Evolutionary conservation across 2,888 invertebrate species (phyloP).

Genomic region (Serripes groenlandicus): DNA sequence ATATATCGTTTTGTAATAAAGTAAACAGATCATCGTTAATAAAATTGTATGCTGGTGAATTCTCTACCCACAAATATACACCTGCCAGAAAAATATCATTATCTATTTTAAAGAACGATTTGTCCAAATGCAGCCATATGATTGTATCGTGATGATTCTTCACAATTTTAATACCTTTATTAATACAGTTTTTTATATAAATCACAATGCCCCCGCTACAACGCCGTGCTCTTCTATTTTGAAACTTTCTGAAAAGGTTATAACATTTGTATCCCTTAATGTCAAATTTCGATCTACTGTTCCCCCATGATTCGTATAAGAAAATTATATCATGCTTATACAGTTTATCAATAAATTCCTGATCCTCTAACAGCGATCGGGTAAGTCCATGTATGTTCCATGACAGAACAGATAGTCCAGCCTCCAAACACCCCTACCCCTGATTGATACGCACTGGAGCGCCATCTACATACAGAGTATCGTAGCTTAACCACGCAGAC

Average conservation of each 20-base stretch:
- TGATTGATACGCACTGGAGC: background rate
- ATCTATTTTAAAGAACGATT: background rate
- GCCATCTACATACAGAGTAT: too few species aligned
- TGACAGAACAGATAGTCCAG: too few species aligned
- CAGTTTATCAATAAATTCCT: too few species aligned
- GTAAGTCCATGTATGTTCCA: too few species aligned
- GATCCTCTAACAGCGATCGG: too few species aligned
- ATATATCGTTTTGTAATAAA: too few species aligned
- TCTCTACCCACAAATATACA: too few species aligned
- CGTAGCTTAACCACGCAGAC: background rate
- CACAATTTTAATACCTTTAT: background rate
- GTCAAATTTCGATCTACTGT: background rate
- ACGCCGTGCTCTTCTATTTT: background rate
- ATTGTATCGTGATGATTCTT: background rate
- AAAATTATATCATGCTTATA: constrained; percentile 16
- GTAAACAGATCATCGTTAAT: too few species aligned
- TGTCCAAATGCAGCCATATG: background rate
- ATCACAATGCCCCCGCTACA: background rate
- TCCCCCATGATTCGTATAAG: background rate
- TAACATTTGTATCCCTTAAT: background rate
- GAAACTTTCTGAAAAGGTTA: background rate
- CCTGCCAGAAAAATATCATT: background rate
- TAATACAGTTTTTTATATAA: background rate
- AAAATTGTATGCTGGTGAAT: too few species aligned
- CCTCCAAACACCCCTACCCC: background rate